Conservation (phyloP, 2,797 vertebrate genomes). For the Acanthiza pusilla region DNA sequence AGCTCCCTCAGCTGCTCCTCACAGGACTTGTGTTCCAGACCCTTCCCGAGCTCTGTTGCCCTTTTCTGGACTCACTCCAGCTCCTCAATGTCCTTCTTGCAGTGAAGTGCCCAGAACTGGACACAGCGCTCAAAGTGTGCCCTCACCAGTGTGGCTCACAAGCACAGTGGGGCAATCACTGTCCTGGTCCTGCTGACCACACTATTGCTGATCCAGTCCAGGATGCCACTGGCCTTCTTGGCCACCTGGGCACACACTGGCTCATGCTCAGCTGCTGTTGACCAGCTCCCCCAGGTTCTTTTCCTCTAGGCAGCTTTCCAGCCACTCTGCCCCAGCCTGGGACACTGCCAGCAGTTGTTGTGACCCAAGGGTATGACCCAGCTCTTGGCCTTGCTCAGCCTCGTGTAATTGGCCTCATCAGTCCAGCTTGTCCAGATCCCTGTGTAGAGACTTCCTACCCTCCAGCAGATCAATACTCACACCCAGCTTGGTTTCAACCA, state of each 20-base stretch:
- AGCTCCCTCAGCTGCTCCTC: background rate
- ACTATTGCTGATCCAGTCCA: background rate
- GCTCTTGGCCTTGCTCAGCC: background rate
- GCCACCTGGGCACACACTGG: accelerated
- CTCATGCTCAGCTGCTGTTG: accelerated
- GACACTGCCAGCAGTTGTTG: background rate
- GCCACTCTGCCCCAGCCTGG: background rate
- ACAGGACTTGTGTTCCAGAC: background rate
- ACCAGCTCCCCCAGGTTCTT: background rate
- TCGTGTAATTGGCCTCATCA: background rate
- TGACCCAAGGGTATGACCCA: background rate
- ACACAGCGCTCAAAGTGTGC: accelerated
- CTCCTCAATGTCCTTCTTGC: background rate
- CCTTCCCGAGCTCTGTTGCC: accelerated
- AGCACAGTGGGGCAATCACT: accelerated
- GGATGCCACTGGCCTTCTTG: background rate
- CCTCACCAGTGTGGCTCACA: too few relatives aligned
- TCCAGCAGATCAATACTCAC: background rate
- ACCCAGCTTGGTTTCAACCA: background rate
- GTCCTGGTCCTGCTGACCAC: background rate
- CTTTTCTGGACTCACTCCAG: background rate
- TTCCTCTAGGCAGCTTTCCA: background rate
- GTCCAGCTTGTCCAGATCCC: background rate
- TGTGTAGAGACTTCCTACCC: background rate
- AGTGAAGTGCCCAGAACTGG: background rate